Conservation (phyloP, 2,888 invertebrate genomes). For the Stenotaenia linearis region DNA sequence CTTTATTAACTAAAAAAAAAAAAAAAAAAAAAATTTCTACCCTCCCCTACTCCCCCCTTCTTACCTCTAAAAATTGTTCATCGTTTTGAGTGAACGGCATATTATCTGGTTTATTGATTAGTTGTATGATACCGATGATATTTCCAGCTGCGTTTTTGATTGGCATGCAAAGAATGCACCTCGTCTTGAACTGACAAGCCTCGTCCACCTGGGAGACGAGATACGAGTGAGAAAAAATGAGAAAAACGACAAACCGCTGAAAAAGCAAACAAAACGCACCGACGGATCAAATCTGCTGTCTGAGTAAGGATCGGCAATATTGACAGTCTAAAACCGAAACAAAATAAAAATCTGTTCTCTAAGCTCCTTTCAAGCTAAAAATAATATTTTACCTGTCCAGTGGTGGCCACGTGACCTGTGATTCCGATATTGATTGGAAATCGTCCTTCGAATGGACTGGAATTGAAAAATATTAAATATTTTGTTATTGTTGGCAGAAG, state of each 20-base stretch:
- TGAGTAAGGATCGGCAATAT: slow-evolving; percentile 81
- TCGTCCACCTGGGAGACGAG: slow-evolving; percentile 67
- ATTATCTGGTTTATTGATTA: slow-evolving; percentile 88
- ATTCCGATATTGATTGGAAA: slow-evolving; percentile 94
- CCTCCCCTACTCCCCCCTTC: no score
- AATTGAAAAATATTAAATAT: slow-evolving; percentile 28
- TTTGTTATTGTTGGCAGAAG: neutral
- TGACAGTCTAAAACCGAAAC: slow-evolving; percentile 78
- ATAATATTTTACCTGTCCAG: slow-evolving; percentile 72
- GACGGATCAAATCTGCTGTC: slow-evolving; percentile 75
- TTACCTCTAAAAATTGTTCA: slow-evolving; percentile 83
- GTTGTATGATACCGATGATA: slow-evolving; percentile 87
- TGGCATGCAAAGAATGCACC: slow-evolving; percentile 89
- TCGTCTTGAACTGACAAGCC: slow-evolving; percentile 74
- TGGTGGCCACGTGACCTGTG: slow-evolving; percentile 89
- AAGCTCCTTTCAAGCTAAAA: neutral
- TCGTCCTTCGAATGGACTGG: slow-evolving; percentile 80
- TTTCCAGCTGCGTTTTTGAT: slow-evolving; percentile 87
- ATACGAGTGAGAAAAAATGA: no score
- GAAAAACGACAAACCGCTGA: no score
- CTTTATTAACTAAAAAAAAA: no score
- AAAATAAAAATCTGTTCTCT: neutral
- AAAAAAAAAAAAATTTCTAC: no score
- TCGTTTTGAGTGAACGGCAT: slow-evolving; percentile 88
- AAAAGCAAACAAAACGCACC: slow-evolving; percentile 42